Percentiles rank a stretch among this genome's conserved stretches.
phyloP scores from a whole-genome alignment of 2,113 vertebrate genomes.

The Phyllostomus hastatus region DNA sequence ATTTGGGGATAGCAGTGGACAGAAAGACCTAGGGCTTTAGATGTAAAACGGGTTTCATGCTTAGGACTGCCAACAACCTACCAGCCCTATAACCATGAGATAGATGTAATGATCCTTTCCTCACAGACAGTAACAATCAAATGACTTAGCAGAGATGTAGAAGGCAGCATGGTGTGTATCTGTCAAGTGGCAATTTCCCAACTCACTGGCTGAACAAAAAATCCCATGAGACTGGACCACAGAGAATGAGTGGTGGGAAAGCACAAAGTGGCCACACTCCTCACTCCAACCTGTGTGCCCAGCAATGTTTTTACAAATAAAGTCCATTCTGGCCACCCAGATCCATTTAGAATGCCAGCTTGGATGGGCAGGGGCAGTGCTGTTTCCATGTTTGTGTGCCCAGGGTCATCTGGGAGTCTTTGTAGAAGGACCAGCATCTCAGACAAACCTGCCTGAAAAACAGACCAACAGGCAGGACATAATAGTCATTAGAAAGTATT shows the following conservation, averaged over 20 bases:
- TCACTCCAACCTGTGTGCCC: slow-evolving; percentile 79
- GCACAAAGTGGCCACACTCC: not conserved
- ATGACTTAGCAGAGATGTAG: not conserved
- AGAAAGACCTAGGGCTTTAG: not conserved
- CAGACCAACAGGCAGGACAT: not conserved
- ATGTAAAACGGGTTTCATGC: not conserved
- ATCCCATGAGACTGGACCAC: not conserved
- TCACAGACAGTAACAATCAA: not conserved
- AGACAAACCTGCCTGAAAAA: slow-evolving; percentile 83
- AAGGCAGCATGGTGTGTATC: not conserved
- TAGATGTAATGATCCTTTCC: not conserved
- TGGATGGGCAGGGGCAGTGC: slow-evolving; percentile 82
- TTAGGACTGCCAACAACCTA: not conserved
- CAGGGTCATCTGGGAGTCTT: slow-evolving; percentile 64
- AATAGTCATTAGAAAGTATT: not conserved
- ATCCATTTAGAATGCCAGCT: slow-evolving; percentile 83
- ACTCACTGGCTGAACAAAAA: not conserved
- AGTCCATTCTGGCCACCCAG: slow-evolving; percentile 81
- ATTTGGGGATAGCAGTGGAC: accelerated
- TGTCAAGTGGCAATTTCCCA: not conserved
- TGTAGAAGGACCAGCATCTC: slow-evolving; percentile 84
- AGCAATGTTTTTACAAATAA: slow-evolving; percentile 82
- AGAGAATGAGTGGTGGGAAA: not conserved
- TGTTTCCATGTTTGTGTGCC: slow-evolving; percentile 82
- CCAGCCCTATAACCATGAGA: not conserved